phyloP scores from a whole-genome alignment of 2,888 invertebrate species.

The Cepaea hortensis region DNA sequence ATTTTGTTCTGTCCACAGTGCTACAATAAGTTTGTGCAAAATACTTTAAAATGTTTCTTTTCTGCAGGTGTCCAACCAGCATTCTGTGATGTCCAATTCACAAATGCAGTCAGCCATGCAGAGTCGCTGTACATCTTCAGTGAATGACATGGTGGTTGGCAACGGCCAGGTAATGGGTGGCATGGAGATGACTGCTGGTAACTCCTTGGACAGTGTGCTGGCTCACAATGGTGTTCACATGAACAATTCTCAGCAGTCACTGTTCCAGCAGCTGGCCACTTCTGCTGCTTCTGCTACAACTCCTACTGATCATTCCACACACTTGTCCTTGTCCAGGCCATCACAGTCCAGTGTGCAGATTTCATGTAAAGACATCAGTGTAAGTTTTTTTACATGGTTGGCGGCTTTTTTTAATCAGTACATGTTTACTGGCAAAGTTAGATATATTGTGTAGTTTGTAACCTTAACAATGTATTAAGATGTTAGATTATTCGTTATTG shows the following conservation, averaged over 20 bases:
- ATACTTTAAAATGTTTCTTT: not conserved
- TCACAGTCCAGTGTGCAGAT: conserved; percentile 35
- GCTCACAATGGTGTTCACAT: conserved; percentile 24
- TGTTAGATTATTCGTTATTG: not conserved
- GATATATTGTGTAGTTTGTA: too few relatives aligned
- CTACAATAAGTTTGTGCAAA: not conserved
- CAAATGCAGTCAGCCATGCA: conserved; percentile 40
- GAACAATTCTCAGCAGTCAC: conserved; percentile 31
- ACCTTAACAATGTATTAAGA: not conserved
- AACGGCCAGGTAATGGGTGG: conserved; percentile 35
- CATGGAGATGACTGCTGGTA: conserved; percentile 4
- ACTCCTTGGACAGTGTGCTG: conserved; percentile 18
- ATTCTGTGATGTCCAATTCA: conserved; percentile 24
- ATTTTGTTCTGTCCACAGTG: not conserved
- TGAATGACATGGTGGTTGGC: conserved; percentile 5
- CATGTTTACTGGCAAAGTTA: not conserved
- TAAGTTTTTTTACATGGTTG: conserved; percentile 6
- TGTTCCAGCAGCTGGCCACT: conserved; percentile 40
- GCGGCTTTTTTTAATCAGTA: not conserved
- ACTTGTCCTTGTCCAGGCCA: conserved; percentile 32
- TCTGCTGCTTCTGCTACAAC: conserved; percentile 27
- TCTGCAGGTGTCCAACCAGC: conserved; percentile 32
- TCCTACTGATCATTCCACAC: conserved; percentile 20
- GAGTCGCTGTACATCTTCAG: conserved; percentile 36
- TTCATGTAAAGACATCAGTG: conserved; percentile 38